Evolutionary conservation across 1,140 invertebrate species (phyloP), one percentile per base, ranked within the genome.

Genomic region (Diuraphis noxia): DNA sequence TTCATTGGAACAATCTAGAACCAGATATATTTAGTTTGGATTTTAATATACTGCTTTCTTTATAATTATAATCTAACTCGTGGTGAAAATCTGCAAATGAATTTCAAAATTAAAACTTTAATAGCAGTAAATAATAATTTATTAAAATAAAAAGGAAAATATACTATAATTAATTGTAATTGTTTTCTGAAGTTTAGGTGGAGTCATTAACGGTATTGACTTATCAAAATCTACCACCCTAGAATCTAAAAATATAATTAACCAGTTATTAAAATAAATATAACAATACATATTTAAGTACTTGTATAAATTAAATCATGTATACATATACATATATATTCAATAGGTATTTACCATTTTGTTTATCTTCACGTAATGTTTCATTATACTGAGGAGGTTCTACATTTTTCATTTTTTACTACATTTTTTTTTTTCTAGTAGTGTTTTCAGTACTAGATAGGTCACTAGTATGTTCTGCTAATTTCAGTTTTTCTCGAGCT

Each of bases 321-420:
- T 38, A 38, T 79, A 38, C 21, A 79, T 81, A 82, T 30, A 41
- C 4, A 41, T 41, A 82, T 41, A 82, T 82, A 41, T 41, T 34
- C n/a, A 36, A 79, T 79, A 72, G 19, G 13, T 82, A 82, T 82
- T 82, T 82, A 82, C 40, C 81, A 82, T 41, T 82, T 40, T 40
- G 81, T 30, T 41, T 25, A 82, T 82, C n/a, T 82, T 17, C n/a
- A 43, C n/a, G 13, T 41, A 82, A 38, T 40, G 7, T 30, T 82
- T 82, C 81, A 82, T 30, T 82, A 82, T 82, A 82, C 40, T 82
- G 79, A 25, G 79, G 79, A 25, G 38, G 79, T 82, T 82, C 79
- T 82, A 82, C 4, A 82, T 25, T 25, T 82, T 41, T 21, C 1
- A 25, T 25, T 82, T 6, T 10, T 25, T n/a, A n/a, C n/a, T n/a